A percentile compares a stretch with the other conserved stretches of the same genome.
Conservation (phyloP, 2,113 vertebrate genomes). For the Crotophaga sulcirostris region DNA sequence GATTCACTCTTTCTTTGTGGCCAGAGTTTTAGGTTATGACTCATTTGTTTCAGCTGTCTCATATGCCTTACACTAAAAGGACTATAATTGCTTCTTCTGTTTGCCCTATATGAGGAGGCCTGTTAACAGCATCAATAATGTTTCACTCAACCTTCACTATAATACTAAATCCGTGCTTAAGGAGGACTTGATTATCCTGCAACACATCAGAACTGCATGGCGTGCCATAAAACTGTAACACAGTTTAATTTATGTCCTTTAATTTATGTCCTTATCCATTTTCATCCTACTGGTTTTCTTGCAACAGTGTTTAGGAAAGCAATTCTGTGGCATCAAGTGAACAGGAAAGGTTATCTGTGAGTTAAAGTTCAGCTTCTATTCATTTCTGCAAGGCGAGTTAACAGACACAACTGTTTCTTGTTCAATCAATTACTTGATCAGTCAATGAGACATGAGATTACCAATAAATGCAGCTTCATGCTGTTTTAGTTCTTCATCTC, state of each 20-base stretch:
- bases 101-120: not conserved
- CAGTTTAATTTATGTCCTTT: not conserved
- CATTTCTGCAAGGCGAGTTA: not conserved
- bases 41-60: not conserved
- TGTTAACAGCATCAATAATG: not conserved
- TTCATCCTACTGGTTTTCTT: not conserved
- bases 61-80: not conserved
- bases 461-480: not conserved
- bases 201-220: not conserved
- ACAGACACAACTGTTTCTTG: not conserved
- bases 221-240: not conserved
- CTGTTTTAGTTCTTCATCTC: not conserved
- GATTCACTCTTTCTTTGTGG: not conserved
- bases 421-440: not conserved
- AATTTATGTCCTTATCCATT: not conserved
- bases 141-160: not conserved
- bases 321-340: not conserved
- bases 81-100: not conserved
- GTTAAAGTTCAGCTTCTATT: not conserved
- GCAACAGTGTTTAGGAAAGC: not conserved
- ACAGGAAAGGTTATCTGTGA: not conserved
- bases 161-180: not conserved
- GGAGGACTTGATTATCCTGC: not conserved
- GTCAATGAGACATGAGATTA: not conserved
- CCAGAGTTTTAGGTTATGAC: not conserved